Conservation (phyloP, 2,113 vertebrate genomes). For the Oxygymnocypris stewartii region DNA sequence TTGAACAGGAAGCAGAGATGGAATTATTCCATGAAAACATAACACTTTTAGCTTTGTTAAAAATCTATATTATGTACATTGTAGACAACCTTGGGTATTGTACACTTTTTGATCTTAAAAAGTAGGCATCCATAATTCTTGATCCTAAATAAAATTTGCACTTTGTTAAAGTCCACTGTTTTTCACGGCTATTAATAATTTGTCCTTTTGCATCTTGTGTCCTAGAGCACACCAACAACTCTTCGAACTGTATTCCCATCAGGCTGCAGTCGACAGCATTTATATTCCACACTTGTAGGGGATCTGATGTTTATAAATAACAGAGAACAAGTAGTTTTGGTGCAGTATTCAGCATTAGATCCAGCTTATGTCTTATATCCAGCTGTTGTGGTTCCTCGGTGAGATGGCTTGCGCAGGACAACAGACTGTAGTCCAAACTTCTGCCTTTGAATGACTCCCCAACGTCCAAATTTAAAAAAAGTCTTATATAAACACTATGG, state of each 20-base stretch:
- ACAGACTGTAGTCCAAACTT: background rate
- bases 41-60: background rate
- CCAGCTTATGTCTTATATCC: background rate
- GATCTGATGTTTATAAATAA: background rate
- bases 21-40: conserved; percentile 2
- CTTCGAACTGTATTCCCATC: background rate
- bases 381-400: background rate
- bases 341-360: background rate
- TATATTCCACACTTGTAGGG: background rate
- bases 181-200: background rate
- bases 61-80: conserved; percentile 23
- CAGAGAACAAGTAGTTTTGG: background rate
- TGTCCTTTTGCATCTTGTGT: background rate
- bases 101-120: background rate
- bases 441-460: background rate
- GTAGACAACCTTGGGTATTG: background rate
- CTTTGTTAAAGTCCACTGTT: background rate
- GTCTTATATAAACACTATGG: too few relatives aligned
- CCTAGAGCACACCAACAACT: background rate
- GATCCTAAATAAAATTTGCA: background rate
- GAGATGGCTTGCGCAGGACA: background rate
- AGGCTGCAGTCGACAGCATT: background rate
- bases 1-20: background rate
- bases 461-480: background rate
- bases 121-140: background rate